These are phyloP conservation scores for Cryptosula pallasiana DNA, from an alignment of 2,888 invertebrate genomes.

Conservation along the genomic window DNA sequence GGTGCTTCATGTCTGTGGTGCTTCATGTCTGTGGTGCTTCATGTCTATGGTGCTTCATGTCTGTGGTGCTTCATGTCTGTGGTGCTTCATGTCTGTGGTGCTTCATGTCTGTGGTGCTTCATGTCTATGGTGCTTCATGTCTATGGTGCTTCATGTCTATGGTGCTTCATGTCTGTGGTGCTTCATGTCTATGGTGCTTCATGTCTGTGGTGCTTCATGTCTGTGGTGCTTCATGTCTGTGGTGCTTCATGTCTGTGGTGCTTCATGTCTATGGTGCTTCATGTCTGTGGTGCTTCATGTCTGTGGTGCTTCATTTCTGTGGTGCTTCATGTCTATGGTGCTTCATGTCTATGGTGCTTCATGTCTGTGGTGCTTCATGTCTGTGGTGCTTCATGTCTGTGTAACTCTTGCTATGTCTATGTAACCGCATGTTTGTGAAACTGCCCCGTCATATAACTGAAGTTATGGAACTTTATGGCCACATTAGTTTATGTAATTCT, in stretches of 20 bases:
- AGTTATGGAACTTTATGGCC: too few relatives aligned
- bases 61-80: not conserved
- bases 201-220: not conserved
- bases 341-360: not conserved
- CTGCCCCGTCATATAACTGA: too few relatives aligned
- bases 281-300: not conserved
- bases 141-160: not conserved
- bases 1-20: not conserved
- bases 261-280: not conserved
- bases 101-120: not conserved
- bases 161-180: not conserved
- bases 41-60: not conserved
- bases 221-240: not conserved
- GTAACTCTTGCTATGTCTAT: too few relatives aligned
- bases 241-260: not conserved
- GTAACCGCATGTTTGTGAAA: too few relatives aligned
- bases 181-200: not conserved
- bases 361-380: not conserved
- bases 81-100: not conserved
- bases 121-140: not conserved
- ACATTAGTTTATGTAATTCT: too few relatives aligned
- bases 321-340: too few relatives aligned
- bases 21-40: not conserved
- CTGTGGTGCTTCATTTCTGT: too few relatives aligned
- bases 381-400: not conserved